These are phyloP conservation scores for Rhinopomastus cyanomelas DNA, from an alignment of 2,113 vertebrate species.

Conservation along the genomic window DNA sequence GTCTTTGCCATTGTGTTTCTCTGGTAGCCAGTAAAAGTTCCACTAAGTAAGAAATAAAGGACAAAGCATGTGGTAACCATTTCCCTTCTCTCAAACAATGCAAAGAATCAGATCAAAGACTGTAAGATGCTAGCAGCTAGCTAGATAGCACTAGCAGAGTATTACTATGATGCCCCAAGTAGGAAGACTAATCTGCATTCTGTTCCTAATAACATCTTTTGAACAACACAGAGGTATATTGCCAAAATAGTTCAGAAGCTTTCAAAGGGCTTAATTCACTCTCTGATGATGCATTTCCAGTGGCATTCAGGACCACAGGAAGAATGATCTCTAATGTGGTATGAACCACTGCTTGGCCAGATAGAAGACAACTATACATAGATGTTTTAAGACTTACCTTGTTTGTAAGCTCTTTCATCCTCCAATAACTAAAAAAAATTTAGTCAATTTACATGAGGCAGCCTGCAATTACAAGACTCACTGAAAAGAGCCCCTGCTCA, in stretches of 20 bases:
- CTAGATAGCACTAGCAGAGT: neutral
- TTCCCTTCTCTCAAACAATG: neutral
- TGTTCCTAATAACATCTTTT: neutral
- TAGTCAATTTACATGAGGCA: neutral
- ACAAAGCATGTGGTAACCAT: neutral
- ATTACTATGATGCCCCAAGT: neutral
- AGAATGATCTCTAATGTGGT: neutral
- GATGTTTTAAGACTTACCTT: neutral
- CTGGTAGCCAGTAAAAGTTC: neutral
- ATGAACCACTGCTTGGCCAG: neutral
- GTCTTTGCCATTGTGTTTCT: neutral
- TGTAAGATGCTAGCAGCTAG: neutral
- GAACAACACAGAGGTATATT: neutral
- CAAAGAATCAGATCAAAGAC: neutral
- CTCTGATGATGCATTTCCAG: neutral
- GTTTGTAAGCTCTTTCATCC: slow-evolving; percentile 3
- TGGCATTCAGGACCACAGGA: neutral
- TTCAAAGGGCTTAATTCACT: neutral
- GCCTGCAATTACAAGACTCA: neutral
- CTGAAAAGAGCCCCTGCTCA: neutral
- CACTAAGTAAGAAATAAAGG: neutral
- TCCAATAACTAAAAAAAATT: neutral
- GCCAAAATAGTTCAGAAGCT: neutral
- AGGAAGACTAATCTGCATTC: neutral
- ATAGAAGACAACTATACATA: neutral